Base-by-base conservation (phyloP, 2,888 invertebrate genomes). In the Notodonta ziczac region DNA sequence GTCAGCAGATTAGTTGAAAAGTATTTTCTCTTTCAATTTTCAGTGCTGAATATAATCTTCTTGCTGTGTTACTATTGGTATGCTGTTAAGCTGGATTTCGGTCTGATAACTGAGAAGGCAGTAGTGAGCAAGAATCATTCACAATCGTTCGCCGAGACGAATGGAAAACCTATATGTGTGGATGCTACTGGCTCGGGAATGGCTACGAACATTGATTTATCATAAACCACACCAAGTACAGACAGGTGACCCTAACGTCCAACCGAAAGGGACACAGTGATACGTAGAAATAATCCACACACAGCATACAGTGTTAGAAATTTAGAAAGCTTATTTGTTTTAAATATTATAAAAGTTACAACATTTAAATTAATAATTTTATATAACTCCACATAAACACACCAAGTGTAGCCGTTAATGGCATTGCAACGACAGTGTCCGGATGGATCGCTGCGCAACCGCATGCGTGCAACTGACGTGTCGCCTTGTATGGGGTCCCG, bases 401-500 rank as follows among this genome's bases (percentile, higher is more conserved):
- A 44, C 12, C 46, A n/a, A 46, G n/a, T 46, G 4, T n/a, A 5
- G 46, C 46, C 4, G 13, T 10, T n/a, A 46, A 46, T 46, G 5
- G n/a, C 46, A n/a, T 46, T 46, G 46, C n/a, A 46, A n/a, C n/a
- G n/a, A n/a, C n/a, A 46, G 46, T 46, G 46, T 0, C 46, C 46
- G 46, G 46, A 46, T n/a, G 46, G 46, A 46, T n/a, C 46, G 51
- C 50, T 32, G 55, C 48, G 52, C 57, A 54, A 53, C 46, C 50
- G 65, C 62, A 62, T 74, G 62, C 74, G 69, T 60, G 67, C 81
- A 81, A 86, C 86, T 81, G 87, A 77, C 82, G 68, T 68, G 70
- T 68, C 67, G 52, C 88, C 86, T 79, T 84, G 67, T 85, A 81
- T 52, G 83, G 85, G 73, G 66, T 82, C 80, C 85, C 84, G 85